Evolutionary conservation across 2,888 invertebrate genomes (phyloP), one percentile per base, ranked within the genome.

Genomic region (Petrolisthes cinctipes): DNA sequence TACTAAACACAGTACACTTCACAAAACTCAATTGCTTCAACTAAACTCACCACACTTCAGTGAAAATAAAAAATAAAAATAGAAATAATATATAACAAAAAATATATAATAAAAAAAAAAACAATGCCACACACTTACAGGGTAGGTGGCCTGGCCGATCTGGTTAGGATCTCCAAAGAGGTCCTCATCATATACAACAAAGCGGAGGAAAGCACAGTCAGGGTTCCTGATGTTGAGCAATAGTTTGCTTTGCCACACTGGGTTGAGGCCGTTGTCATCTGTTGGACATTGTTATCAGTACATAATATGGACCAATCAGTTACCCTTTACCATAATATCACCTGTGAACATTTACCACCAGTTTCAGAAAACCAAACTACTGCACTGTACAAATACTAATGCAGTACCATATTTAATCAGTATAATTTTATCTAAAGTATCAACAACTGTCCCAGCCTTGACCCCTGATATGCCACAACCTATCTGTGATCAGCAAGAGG

Each of bases 81-180:
- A 9, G 6, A 14, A 20, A 54, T 20, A 80, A 4, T 4, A n/a
- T 56, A 14, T 80, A 54, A 14, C 57, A 37, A 23, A 20, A 4
- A 6, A 61, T 81, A 9, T 57, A 11, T 71, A 37, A 82, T 51
- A 51, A 54, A n/a, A 23, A 61, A 56, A 56, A 23, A 14, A 56
- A 57, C 17, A 56, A 57, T n/a, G 5, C 4, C 61, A n/a, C 23
- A 14, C 4, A 37, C 89, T 89, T 56, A 90, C 89, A 20, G 99
- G 98, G 93, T 96, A 98, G 14, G 97, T 97, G 73, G 97, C 97
- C 93, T 99, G 99, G 0, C 99, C 99, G 99, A 90, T 96, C 93
- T 99, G 98, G 94, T 98, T 98, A 14, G 96, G 96, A 92, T 99
- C 99, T 0, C 98, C 98, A 93, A 99, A 99, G 94, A 98, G 97